These are phyloP conservation scores for Zaprionus africanus DNA, from an alignment of 1,140 invertebrate genomes.

Conservation along the genomic window DNA sequence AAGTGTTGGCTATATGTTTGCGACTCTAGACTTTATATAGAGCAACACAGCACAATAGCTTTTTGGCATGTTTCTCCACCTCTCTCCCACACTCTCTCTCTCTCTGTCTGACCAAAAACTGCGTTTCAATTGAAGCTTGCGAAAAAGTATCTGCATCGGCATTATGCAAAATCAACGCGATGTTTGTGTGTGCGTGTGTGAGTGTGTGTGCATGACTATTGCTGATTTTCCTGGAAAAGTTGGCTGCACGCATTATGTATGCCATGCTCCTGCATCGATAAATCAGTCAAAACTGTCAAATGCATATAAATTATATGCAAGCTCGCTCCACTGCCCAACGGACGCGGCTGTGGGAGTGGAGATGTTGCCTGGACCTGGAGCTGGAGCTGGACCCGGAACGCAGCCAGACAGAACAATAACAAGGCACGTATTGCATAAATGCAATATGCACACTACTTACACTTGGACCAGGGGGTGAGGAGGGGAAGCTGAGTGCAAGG, in stretches of 20 bases:
- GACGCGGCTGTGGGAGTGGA: conserved; percentile 16
- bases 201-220: conserved; percentile 68
- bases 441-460: conserved; percentile 61
- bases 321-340: conserved; percentile 59
- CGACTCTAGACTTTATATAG: conserved; percentile 16
- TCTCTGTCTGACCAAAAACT: conserved; percentile 21
- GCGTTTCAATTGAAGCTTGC: conserved; percentile 20
- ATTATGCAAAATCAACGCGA: conserved; percentile 72
- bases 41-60: conserved; percentile 9
- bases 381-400: conserved; percentile 14
- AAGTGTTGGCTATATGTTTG: conserved; percentile 21
- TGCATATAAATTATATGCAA: conserved; percentile 83
- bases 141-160: conserved; percentile 43
- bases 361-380: conserved; percentile 11
- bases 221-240: conserved; percentile 74
- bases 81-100: neutral
- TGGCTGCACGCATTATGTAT: conserved; percentile 76
- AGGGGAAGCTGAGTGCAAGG: neutral
- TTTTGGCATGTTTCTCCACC: neutral
- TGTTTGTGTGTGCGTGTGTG: conserved; percentile 10
- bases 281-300: conserved; percentile 83
- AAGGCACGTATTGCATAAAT: conserved; percentile 81
- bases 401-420: conserved; percentile 72
- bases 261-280: conserved; percentile 79
- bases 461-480: neutral